Evolutionary conservation across 2,797 vertebrate species (phyloP).

Genomic region (Clarias pachynema): DNA sequence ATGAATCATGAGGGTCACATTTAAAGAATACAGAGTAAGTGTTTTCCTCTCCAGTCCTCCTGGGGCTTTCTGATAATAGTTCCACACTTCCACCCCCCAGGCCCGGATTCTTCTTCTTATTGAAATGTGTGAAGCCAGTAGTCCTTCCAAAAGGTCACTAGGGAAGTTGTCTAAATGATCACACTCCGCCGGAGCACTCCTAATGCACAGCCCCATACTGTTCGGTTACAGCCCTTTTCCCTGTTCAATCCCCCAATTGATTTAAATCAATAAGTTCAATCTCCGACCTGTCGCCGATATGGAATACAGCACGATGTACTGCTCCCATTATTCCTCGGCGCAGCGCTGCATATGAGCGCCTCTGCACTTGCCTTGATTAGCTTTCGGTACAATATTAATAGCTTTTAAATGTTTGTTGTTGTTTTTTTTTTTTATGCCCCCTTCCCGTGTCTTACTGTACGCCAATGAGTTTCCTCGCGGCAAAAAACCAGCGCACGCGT

Average conservation of each 20-base stretch:
- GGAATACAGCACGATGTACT: conserved; percentile 29
- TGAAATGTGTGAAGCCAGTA: conserved; percentile 52
- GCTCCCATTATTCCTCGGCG: conserved; percentile 38
- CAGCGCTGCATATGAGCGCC: conserved; percentile 24
- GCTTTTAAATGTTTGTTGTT: conserved; percentile 38
- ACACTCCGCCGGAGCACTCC: conserved; percentile 39
- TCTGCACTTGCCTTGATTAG: conserved; percentile 33
- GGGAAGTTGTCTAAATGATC: conserved; percentile 52
- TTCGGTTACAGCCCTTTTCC: conserved; percentile 63
- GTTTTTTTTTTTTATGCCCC: no score
- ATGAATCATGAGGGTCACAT: neutral
- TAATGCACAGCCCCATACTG: conserved; percentile 44
- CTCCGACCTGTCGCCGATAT: conserved; percentile 64
- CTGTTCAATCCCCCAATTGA: conserved; percentile 63
- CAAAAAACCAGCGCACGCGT: neutral
- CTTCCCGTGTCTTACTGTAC: neutral
- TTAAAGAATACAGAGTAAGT: neutral
- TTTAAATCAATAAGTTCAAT: conserved; percentile 72
- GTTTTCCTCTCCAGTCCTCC: conserved; percentile 5
- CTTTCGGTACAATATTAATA: conserved; percentile 23
- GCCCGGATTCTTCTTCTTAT: conserved; percentile 8
- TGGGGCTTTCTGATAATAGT: conserved; percentile 22
- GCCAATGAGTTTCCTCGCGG: neutral
- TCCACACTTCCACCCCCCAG: neutral
- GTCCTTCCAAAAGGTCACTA: conserved; percentile 55